Evolutionary conservation across 92 coral and sea anemone genomes (phyloP).

Genomic region (Micromussa lordhowensis): DNA sequence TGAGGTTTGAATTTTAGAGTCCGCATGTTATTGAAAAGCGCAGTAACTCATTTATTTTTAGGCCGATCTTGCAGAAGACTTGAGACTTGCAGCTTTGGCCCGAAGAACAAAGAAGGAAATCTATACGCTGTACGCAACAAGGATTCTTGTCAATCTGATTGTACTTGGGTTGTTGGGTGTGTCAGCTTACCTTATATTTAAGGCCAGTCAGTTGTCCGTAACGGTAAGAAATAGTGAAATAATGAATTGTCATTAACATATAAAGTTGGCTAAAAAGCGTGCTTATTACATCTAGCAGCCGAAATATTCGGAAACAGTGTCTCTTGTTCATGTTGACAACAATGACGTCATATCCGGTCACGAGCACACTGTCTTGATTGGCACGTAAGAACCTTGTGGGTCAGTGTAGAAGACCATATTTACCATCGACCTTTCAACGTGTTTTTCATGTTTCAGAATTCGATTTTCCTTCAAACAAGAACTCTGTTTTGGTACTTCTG

Average conservation of each 20-base stretch:
- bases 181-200: slow-evolving; percentile 76
- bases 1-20: no score
- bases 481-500: no score
- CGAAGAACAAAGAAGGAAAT: slow-evolving; percentile 61
- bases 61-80: slow-evolving; percentile 84
- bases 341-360: no score
- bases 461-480: no score
- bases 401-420: no score
- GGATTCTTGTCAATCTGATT: slow-evolving; percentile 67
- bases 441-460: no score
- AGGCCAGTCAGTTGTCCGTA: slow-evolving; percentile 74
- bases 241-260: background rate
- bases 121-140: slow-evolving; percentile 64
- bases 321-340: no score
- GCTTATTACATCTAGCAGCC: background rate
- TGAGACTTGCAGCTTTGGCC: slow-evolving; percentile 74
- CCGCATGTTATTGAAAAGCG: no score
- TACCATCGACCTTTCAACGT: no score
- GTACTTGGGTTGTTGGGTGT: slow-evolving; percentile 66
- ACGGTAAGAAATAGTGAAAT: slow-evolving; percentile 50
- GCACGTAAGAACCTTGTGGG: no score
- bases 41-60: slow-evolving; percentile 15
- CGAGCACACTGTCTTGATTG: no score
- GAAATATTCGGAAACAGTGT: no score
- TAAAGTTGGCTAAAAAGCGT: background rate